phyloP scores from a whole-genome alignment of 2,797 vertebrate genomes.

The Onychomys leucogaster region DNA sequence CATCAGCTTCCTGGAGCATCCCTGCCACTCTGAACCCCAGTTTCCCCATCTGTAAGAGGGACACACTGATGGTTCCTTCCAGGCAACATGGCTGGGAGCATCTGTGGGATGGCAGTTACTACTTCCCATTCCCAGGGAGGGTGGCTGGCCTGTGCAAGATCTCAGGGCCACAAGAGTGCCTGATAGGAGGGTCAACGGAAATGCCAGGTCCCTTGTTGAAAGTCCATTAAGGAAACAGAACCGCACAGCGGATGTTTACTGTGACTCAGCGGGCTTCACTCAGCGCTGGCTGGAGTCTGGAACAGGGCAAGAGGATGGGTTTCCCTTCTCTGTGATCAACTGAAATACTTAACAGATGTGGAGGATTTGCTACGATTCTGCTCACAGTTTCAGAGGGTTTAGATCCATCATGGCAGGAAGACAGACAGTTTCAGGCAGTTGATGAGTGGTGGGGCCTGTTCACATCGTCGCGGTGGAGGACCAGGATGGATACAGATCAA shows the following conservation, averaged over 20 bases:
- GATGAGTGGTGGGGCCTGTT: neutral
- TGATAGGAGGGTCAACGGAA: neutral
- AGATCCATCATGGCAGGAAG: neutral
- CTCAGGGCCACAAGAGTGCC: neutral
- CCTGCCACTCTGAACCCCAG: neutral
- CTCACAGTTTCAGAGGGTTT: neutral
- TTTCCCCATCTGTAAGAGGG: neutral
- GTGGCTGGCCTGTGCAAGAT: no score
- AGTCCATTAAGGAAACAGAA: neutral
- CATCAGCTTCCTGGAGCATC: accelerated
- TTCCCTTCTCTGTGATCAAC: neutral
- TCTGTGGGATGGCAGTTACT: neutral
- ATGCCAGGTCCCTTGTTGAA: neutral
- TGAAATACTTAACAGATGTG: neutral
- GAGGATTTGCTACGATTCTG: neutral
- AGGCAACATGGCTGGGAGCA: no score
- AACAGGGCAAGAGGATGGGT: neutral
- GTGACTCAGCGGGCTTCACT: neutral
- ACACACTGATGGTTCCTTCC: neutral
- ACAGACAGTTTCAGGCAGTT: neutral
- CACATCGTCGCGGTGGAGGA: neutral
- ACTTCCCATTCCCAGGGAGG: no score
- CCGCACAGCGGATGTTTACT: accelerated
- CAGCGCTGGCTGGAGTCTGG: neutral
- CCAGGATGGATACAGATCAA: neutral